Conservation (phyloP, 1,140 invertebrate genomes). For the Leucophenga varia region DNA sequence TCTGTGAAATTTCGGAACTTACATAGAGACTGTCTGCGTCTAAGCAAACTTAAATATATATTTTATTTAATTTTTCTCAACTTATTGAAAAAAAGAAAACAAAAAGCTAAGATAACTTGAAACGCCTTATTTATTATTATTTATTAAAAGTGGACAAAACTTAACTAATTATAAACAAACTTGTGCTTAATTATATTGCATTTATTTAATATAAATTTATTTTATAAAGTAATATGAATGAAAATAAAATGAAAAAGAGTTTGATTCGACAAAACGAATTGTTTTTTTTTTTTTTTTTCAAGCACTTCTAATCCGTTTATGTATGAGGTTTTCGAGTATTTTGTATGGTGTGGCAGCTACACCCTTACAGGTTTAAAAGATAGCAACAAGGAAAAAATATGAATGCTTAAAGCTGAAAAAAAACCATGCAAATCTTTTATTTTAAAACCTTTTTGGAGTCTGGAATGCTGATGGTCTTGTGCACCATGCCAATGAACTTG, state of each 20-base stretch:
- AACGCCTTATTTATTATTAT: slow-evolving; percentile 11
- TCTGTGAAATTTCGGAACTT: slow-evolving; percentile 40
- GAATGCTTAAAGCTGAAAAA: too few relatives aligned
- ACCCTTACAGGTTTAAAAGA: too few relatives aligned
- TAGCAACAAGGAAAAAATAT: too few relatives aligned
- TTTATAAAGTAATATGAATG: slow-evolving; percentile 37
- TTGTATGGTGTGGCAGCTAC: too few relatives aligned
- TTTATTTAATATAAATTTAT: slow-evolving; percentile 54
- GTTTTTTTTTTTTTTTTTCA: too few relatives aligned
- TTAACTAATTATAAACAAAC: slow-evolving; percentile 42
- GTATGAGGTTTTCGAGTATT: too few relatives aligned
- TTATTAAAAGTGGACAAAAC: slow-evolving; percentile 12
- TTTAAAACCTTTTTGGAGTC: too few relatives aligned
- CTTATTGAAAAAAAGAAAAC: slow-evolving; percentile 14
- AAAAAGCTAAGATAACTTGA: slow-evolving; percentile 2
- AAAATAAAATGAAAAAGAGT: slow-evolving; percentile 48
- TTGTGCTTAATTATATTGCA: slow-evolving; percentile 53
- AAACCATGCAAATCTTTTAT: too few relatives aligned
- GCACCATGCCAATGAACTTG: too few relatives aligned
- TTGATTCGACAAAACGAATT: too few relatives aligned
- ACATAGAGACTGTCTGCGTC: slow-evolving; percentile 54
- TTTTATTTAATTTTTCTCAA: slow-evolving; percentile 44
- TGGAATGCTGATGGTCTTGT: too few relatives aligned
- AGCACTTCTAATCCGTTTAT: too few relatives aligned
- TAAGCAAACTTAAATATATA: slow-evolving; percentile 14